Evolutionary conservation across 1,140 invertebrate genomes (phyloP), one percentile per base, ranked within the genome.

Genomic region (Scaptomyza pallida): DNA sequence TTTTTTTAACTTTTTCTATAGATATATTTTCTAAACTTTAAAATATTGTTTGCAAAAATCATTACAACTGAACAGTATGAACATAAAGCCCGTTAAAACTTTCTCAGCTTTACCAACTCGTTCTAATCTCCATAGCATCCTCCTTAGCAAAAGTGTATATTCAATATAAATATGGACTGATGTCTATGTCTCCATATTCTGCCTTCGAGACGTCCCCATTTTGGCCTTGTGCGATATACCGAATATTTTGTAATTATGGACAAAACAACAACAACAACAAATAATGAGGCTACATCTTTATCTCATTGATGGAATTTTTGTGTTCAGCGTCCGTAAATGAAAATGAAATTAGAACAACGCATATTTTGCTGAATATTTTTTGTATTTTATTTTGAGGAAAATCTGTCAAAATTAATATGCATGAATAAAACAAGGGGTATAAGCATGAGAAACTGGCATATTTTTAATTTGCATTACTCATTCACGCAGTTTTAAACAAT

Each of bases 211-310:
- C 56, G 69, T 56, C 77, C 73, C 71, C 77, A 77, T 68, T 80
- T 77, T 37, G 74, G 82, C 81, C 78, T 86, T 88, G 82, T 86
- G 73, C 81, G 61, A 72, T 70, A 88, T 86, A 81, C 67, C 45
- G 73, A 88, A 88, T 86, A 88, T 75, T 81, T 77, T 80, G 78
- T 86, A 86, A 86, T 86, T 88, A 81, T 88, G 82, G 74, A 78
- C 80, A 69, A 13, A 63, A 15, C 16, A 60, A 47, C 10, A 41
- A 43, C 10, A 55, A 40, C 15, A 45, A 37, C 21, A 43, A 45
- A 41, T 44, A 57, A 45, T 30, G 52, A 51, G 61, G 69, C 81
- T 67, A 74, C 69, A 74, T 85, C 61, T 85, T 77, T 56, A 86
- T 86, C 77, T 71, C 70, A 61, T 68, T 68, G 70, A 67, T 72